Conservation (phyloP, 2,113 vertebrate genomes). For the Epinephelus moara region DNA sequence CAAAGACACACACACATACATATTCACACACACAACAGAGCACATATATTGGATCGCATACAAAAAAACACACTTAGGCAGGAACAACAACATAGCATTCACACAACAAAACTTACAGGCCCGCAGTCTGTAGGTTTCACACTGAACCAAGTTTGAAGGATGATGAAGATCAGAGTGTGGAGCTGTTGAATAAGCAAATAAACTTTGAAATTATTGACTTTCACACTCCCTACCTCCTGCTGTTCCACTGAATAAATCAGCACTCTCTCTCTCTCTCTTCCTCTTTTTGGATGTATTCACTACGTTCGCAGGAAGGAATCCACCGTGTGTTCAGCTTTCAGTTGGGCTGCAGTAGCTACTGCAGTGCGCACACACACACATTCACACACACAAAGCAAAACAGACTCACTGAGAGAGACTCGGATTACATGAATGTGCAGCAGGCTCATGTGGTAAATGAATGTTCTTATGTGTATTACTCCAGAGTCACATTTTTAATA, state of each 20-base stretch:
- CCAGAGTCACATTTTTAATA: not conserved
- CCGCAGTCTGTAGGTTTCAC: slow-evolving; percentile 30
- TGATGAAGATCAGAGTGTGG: slow-evolving; percentile 59
- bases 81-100: slow-evolving; percentile 43
- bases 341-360: slow-evolving; percentile 28
- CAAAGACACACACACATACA: slow-evolving; percentile 55
- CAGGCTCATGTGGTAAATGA: slow-evolving; percentile 3
- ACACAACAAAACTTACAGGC: slow-evolving; percentile 31
- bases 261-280: slow-evolving; percentile 13
- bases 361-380: slow-evolving; percentile 8
- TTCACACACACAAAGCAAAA: slow-evolving; percentile 7
- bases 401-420: not conserved
- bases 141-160: slow-evolving; percentile 56
- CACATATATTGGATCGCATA: slow-evolving; percentile 20
- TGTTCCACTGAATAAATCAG: slow-evolving; percentile 70
- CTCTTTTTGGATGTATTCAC: slow-evolving; percentile 52
- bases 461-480: not conserved
- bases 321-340: slow-evolving; percentile 49
- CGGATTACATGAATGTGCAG: slow-evolving; percentile 14
- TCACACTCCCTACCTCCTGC: slow-evolving; percentile 62
- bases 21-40: slow-evolving; percentile 22
- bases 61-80: slow-evolving; percentile 24
- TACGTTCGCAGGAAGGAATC: slow-evolving; percentile 50
- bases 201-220: slow-evolving; percentile 72
- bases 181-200: slow-evolving; percentile 73